These are phyloP conservation scores for Neoaliturus tenellus DNA, from an alignment of 2,888 invertebrate species.

Conservation along the genomic window DNA sequence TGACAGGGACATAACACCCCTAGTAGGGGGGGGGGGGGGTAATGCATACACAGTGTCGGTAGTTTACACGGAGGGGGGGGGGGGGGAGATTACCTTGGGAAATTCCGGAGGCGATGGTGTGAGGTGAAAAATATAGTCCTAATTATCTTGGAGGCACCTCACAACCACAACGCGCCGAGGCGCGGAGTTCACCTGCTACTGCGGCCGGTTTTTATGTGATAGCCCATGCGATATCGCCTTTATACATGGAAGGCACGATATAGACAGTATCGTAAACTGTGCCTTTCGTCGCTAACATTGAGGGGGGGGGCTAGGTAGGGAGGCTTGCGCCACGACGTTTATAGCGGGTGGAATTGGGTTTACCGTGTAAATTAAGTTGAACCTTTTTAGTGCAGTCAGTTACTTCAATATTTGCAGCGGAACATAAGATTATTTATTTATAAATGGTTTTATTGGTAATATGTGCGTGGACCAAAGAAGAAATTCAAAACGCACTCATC, in stretches of 20 bases:
- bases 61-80: conserved; percentile 5
- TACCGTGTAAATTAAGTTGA: too few species aligned
- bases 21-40: neutral
- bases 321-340: neutral
- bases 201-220: conserved; percentile 25
- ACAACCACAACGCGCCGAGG: neutral
- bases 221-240: conserved; percentile 44
- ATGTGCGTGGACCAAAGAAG: too few species aligned
- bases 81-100: conserved; percentile 48
- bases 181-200: neutral
- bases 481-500: too few species aligned
- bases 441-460: too few species aligned
- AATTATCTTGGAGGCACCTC: conserved; percentile 53
- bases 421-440: too few species aligned
- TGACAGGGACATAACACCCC: conserved; percentile 20
- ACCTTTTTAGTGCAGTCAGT: too few species aligned
- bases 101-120: conserved; percentile 50
- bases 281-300: neutral
- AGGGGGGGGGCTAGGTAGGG: neutral
- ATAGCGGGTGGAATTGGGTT: too few species aligned
- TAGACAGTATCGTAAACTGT: conserved; percentile 38
- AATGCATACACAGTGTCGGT: conserved; percentile 14
- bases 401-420: too few species aligned
- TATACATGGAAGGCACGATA: conserved; percentile 39
- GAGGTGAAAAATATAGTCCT: conserved; percentile 58